Percentiles rank a stretch among this genome's conserved stretches.
Conservation (phyloP, 2,888 invertebrate genomes). For the Pyrgus malvae region DNA sequence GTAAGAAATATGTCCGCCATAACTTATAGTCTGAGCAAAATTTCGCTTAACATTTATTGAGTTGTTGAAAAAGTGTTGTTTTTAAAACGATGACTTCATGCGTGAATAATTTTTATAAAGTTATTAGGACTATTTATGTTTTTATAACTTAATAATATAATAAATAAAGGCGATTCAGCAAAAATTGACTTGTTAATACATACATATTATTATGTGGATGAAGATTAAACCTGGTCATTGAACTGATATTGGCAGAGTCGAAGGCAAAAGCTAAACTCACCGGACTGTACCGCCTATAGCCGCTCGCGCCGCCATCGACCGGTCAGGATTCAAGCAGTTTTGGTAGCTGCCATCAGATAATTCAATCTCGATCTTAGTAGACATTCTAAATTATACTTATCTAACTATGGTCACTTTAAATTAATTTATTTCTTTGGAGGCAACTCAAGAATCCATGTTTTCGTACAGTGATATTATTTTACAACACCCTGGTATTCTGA, state of each 20-base stretch:
- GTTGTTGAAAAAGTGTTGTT: not conserved
- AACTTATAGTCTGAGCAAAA: conserved; percentile 12
- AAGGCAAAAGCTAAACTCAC: conserved; percentile 48
- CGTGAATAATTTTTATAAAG: too few species aligned
- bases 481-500: too few species aligned
- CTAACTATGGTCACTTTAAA: not conserved
- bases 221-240: conserved; percentile 50
- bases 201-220: too few species aligned
- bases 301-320: conserved; percentile 50
- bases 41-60: not conserved
- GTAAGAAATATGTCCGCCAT: conserved; percentile 17
- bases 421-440: not conserved
- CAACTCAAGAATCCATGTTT: too few species aligned
- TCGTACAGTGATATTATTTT: too few species aligned
- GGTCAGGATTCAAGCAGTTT: conserved; percentile 36
- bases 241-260: conserved; percentile 46
- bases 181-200: too few species aligned
- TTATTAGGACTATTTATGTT: too few species aligned
- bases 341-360: conserved; percentile 2
- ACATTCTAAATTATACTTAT: not conserved
- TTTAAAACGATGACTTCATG: too few species aligned
- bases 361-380: not conserved
- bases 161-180: too few species aligned
- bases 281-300: conserved; percentile 51
- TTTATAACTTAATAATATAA: too few species aligned